Base-by-base conservation (phyloP, 2,888 invertebrate species). In the Cremastobaeus sp. region DNA sequence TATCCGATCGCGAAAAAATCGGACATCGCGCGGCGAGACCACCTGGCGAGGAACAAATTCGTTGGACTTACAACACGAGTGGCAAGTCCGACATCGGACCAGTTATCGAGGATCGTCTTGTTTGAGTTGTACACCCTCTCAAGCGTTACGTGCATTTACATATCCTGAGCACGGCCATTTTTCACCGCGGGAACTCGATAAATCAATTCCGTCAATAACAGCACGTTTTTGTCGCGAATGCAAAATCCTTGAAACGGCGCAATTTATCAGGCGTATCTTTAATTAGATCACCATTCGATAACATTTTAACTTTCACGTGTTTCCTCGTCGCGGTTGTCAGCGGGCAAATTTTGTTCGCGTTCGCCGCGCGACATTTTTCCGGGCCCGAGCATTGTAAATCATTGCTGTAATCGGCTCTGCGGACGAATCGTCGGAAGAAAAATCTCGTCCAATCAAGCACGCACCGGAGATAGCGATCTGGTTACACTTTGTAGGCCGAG, bases 61-160 rank as follows among this genome's bases (percentile, higher is more conserved):
- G 18, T 6, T n/a, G 21, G 5, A 18, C 37, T 14, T 39, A 9
- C 32, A 14, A 28, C 6, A 14, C 14, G 18, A 17, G 17, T 9
- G n/a, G 11, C 18, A 14, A 48, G 48, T 39, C 21, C 28, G 39
- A 37, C 39, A 45, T 48, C 39, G 60, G 48, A 47, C 62, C 32
- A 62, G 41, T 30, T 62, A 50, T 62, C 39, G 32, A 41, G 41
- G 20, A 11, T 41, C 62, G 34, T 62, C 41, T 41, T 41, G 32
- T 60, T 60, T 48, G 37, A 28, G 21, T 48, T 43, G 21, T 14
- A 28, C 35, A 37, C 65, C 65, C 54, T 65, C 47, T 65, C 47
- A 47, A 65, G 65, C 54, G 54, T 65, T 65, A 54, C 47, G 35
- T 3, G 17, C 45, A 64, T 64, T 64, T 64, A 37, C 54, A 65